Evolutionary conservation across 1,140 invertebrate genomes (phyloP).

Genomic region (Drosophila lowei): DNA sequence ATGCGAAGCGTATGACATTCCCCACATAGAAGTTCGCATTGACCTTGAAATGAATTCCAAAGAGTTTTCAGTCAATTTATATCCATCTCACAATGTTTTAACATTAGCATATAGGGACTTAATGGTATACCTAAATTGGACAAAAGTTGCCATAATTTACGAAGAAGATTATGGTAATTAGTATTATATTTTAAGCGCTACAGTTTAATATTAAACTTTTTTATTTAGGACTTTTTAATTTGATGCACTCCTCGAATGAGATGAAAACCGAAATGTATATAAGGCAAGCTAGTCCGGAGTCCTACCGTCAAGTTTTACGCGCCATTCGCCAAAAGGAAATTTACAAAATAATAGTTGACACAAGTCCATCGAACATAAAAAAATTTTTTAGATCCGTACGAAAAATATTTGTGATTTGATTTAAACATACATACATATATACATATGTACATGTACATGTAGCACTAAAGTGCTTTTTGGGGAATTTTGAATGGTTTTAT

Average conservation of each 20-base stretch:
- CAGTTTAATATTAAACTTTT: not conserved
- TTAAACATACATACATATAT: not conserved
- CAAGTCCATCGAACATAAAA: slow-evolving; percentile 89
- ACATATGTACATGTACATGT: not conserved
- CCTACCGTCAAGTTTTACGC: slow-evolving; percentile 90
- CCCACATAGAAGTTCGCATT: slow-evolving; percentile 92
- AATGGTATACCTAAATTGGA: slow-evolving; percentile 96
- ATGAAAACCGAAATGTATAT: slow-evolving; percentile 92
- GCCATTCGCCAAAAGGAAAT: slow-evolving; percentile 93
- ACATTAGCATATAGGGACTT: slow-evolving; percentile 94
- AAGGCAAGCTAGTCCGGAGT: slow-evolving; percentile 88
- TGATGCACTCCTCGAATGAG: slow-evolving; percentile 88
- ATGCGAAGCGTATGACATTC: slow-evolving; percentile 93
- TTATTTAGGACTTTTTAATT: slow-evolving; percentile 90
- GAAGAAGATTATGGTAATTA: slow-evolving; percentile 86
- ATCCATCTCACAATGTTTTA: slow-evolving; percentile 92
- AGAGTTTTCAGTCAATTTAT: slow-evolving; percentile 94
- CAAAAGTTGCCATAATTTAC: slow-evolving; percentile 95
- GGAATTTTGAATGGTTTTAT: no score
- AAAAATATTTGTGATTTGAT: slow-evolving; percentile 13
- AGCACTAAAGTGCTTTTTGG: no score
- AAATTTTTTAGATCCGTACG: slow-evolving; percentile 91
- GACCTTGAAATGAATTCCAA: slow-evolving; percentile 88
- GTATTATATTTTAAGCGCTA: not conserved
- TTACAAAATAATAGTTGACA: slow-evolving; percentile 93